Percentiles rank a stretch among this genome's conserved stretches.
These are phyloP conservation scores for Drosophila neotestacea DNA, from an alignment of 2,888 invertebrate species.

Conservation along the genomic window DNA sequence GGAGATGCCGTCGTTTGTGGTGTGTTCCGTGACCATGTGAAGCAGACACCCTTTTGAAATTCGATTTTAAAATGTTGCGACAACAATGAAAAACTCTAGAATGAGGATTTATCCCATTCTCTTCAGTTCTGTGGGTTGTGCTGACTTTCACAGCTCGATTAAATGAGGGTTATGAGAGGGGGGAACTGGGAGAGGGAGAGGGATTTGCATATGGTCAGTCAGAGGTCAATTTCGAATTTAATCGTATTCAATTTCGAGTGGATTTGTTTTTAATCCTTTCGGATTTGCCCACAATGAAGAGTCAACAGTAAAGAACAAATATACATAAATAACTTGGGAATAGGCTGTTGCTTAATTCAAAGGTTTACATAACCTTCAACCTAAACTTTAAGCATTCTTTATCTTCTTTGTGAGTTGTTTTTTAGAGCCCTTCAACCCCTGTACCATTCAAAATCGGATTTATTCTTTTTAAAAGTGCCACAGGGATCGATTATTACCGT, in stretches of 20 bases:
- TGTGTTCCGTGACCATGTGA: constrained; percentile 22
- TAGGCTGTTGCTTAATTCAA: constrained; percentile 15
- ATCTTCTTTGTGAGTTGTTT: not conserved
- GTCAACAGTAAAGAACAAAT: constrained; percentile 40
- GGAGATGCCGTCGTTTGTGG: constrained; percentile 26
- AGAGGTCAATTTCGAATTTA: constrained; percentile 74
- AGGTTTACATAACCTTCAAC: constrained; percentile 21
- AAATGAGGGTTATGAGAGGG: constrained; percentile 23
- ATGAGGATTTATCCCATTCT: not conserved
- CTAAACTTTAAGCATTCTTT: constrained; percentile 36
- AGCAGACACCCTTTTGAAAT: constrained; percentile 54
- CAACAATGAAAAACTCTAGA: constrained; percentile 40
- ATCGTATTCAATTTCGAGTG: constrained; percentile 80
- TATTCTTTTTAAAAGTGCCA: constrained; percentile 81
- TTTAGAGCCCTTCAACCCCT: constrained; percentile 27
- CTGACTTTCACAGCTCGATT: constrained; percentile 74
- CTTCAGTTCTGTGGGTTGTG: constrained; percentile 14
- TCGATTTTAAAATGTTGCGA: constrained; percentile 81
- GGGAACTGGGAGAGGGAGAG: not conserved
- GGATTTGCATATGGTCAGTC: constrained; percentile 74
- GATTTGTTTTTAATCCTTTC: constrained; percentile 74
- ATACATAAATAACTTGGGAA: constrained; percentile 17
- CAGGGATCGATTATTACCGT: constrained; percentile 85
- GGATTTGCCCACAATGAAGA: constrained; percentile 52
- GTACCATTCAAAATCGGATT: constrained; percentile 82